Percentiles rank a stretch among this genome's conserved stretches.
Conservation (phyloP, 2,888 invertebrate genomes). For the Lepeophtheirus nordmannii region DNA sequence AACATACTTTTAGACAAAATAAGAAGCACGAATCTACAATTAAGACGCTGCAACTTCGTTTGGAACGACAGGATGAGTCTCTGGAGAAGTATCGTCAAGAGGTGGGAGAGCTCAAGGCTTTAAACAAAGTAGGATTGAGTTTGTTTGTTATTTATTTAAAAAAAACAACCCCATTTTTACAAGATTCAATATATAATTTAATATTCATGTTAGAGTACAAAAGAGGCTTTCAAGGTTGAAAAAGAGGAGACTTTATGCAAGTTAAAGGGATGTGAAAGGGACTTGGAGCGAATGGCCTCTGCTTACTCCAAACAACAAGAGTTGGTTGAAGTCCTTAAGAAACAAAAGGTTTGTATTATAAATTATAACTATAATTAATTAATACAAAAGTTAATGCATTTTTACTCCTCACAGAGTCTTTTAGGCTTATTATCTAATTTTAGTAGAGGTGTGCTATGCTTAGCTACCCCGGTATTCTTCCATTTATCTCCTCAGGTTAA, state of each 20-base stretch:
- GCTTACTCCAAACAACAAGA: constrained; percentile 2
- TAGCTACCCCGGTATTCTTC: too few species aligned
- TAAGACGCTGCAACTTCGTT: neutral
- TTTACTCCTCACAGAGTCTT: too few species aligned
- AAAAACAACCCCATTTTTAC: too few species aligned
- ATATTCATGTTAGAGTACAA: constrained; percentile 2
- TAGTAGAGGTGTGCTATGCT: too few species aligned
- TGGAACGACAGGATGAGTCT: neutral
- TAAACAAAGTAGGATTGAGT: neutral
- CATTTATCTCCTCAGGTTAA: too few species aligned
- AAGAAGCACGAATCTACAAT: neutral
- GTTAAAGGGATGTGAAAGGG: neutral
- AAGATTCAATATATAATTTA: neutral
- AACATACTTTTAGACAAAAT: neutral
- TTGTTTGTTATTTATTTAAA: too few species aligned
- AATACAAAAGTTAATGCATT: too few species aligned
- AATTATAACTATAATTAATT: too few species aligned
- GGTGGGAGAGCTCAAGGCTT: neutral
- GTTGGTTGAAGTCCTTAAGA: neutral
- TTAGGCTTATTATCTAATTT: too few species aligned
- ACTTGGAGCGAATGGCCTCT: neutral
- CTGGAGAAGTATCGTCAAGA: neutral
- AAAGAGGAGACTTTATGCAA: neutral
- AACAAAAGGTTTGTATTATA: neutral
- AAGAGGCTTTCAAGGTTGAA: neutral